phyloP scores from a whole-genome alignment of 2,797 vertebrate genomes.

The Ciconia nigra region DNA sequence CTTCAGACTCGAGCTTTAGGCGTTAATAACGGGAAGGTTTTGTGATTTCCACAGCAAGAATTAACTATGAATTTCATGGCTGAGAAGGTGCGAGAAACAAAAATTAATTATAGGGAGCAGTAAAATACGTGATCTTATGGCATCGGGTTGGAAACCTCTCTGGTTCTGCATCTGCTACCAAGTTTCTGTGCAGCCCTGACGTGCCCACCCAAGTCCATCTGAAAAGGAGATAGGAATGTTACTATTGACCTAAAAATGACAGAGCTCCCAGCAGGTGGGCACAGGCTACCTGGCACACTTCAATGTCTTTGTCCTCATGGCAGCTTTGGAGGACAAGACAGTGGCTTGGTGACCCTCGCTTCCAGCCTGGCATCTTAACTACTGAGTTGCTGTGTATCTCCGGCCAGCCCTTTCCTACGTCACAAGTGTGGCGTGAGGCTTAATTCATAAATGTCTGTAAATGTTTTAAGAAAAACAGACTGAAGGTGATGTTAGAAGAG shows the following conservation, averaged over 20 bases:
- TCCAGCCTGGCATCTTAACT: background rate
- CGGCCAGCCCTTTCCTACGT: background rate
- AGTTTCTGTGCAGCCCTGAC: background rate
- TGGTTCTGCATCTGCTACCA: background rate
- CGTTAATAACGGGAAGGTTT: background rate
- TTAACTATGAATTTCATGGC: background rate
- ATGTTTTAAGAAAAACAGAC: background rate
- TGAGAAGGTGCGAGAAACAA: background rate
- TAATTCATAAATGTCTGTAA: background rate
- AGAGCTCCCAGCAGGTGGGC: background rate
- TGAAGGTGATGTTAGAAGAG: background rate
- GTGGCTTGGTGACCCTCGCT: background rate
- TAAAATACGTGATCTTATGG: rapidly evolving
- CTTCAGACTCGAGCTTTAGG: background rate
- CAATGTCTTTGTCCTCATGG: background rate
- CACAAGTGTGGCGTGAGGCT: background rate
- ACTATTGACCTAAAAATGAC: background rate
- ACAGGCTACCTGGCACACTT: background rate
- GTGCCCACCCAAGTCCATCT: background rate
- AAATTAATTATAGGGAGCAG: rapidly evolving
- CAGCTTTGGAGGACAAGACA: background rate
- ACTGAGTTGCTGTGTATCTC: background rate
- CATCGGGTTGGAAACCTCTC: background rate
- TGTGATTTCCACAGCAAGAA: background rate
- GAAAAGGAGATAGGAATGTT: background rate